Percentiles rank a stretch among this genome's conserved stretches.
Evolutionary conservation across 2,797 vertebrate species (phyloP).

Genomic region (Capromys pilorides): DNA sequence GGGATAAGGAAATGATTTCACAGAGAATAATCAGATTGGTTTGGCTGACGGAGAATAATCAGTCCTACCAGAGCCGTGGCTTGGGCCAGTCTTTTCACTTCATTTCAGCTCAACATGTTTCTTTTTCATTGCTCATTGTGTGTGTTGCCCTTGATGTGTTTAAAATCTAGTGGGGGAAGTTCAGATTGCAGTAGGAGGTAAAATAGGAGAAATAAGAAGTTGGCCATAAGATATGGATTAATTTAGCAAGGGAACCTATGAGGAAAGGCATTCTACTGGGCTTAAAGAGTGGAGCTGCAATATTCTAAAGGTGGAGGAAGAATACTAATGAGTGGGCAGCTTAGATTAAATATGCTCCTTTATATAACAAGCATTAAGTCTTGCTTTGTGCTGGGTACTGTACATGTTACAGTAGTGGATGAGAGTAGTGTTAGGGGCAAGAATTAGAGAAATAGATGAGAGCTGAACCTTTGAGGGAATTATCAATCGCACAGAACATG

Average conservation of each 20-base stretch:
- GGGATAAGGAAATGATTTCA: background rate
- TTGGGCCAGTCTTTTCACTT: background rate
- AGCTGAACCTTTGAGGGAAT: background rate
- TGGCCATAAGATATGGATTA: background rate
- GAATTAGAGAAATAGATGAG: background rate
- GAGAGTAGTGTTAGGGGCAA: too few relatives aligned
- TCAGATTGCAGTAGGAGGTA: background rate
- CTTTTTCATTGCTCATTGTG: background rate
- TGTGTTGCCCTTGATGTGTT: background rate
- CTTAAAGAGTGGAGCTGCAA: background rate
- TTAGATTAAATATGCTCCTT: background rate
- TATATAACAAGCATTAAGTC: background rate
- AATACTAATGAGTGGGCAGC: background rate
- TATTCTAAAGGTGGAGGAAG: background rate
- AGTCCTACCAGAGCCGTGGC: background rate
- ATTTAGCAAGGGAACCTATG: background rate
- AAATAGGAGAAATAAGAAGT: background rate
- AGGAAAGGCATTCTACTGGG: background rate
- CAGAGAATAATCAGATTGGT: background rate
- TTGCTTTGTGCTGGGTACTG: background rate
- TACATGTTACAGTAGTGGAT: background rate
- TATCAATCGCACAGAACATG: background rate
- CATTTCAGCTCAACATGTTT: background rate
- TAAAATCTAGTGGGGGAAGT: background rate
- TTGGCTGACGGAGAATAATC: background rate